Evolutionary conservation across 2,113 vertebrate genomes (phyloP), one percentile per base, ranked within the genome.

Genomic region (Limnothrissa miodon): DNA sequence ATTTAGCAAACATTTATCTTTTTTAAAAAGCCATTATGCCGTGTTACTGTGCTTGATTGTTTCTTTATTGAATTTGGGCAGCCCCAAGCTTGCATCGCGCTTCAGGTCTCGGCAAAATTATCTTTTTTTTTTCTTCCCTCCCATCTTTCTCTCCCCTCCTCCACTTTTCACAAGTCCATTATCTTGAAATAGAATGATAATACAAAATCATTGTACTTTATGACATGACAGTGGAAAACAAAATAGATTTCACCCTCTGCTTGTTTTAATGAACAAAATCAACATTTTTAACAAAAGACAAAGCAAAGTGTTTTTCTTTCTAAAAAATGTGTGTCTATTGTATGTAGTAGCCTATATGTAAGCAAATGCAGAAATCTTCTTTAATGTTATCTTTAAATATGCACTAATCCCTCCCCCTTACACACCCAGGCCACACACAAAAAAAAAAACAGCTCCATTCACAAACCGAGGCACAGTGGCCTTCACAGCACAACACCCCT

Each of bases 11-110:
- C 88, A 89, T 89, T 86, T 85, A 89, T 89, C 88, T 89, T 89
- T 89, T 89, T 89, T 89, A 86, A 89, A 89, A 89, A 89, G 88
- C 88, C 88, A 87, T 89, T 89, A 89, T 87, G 88, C 85, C 85
- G 88, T 85, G 88, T 89, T 89, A 87, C 86, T 62, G 48, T 83
- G 85, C 85, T 86, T 89, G 88, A 89, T 89, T 89, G 88, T 87
- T 89, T 89, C 88, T 87, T 87, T 86, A 89, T 89, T 89, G 86
- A 87, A 87, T 89, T 87, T 89, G 86, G 83, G 81, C 84, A 83
- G 86, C 83, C 88, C 83, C 84, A 13, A 87, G 85, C 82, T 78
- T 81, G 87, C 87, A 81, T 81, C 78, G 83, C 82, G 87, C 87
- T 85, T 83, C 85, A 80, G 83, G 85, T 87, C 87, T 87, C 59